These are phyloP conservation scores for Pogonocherus hispidulus DNA, from an alignment of 2,888 invertebrate genomes.

Conservation along the genomic window DNA sequence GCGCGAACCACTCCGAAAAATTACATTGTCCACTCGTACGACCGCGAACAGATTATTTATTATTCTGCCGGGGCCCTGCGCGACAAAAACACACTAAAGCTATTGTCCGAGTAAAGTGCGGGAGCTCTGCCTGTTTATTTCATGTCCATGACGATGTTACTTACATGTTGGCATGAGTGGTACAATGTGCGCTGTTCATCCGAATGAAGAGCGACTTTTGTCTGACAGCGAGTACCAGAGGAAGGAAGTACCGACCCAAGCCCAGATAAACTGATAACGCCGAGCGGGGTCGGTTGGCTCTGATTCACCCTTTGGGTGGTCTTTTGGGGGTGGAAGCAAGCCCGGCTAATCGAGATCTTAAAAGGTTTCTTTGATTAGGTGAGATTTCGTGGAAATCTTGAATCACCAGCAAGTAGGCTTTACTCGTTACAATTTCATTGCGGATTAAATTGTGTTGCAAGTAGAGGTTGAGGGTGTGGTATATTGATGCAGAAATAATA, in stretches of 20 bases:
- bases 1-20: not conserved
- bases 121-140: constrained; percentile 12
- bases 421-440: no score
- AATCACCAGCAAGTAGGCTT: not conserved
- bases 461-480: no score
- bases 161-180: constrained; percentile 8
- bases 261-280: constrained; percentile 40
- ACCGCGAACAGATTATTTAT: not conserved
- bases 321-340: not conserved
- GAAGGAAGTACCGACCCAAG: constrained; percentile 44
- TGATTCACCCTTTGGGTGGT: not conserved
- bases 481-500: no score
- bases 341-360: no score
- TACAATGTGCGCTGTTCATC: constrained; percentile 35
- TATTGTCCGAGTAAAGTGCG: constrained; percentile 26
- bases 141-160: constrained; percentile 17
- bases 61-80: not conserved
- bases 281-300: constrained; percentile 23
- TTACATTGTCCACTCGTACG: not conserved
- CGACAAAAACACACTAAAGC: constrained; percentile 31
- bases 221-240: constrained; percentile 13
- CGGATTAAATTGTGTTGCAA: no score
- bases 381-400: not conserved
- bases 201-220: constrained; percentile 39
- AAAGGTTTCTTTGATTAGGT: not conserved